Evolutionary conservation across 2,888 invertebrate species (phyloP).

Genomic region (Criorhina ranunculi): DNA sequence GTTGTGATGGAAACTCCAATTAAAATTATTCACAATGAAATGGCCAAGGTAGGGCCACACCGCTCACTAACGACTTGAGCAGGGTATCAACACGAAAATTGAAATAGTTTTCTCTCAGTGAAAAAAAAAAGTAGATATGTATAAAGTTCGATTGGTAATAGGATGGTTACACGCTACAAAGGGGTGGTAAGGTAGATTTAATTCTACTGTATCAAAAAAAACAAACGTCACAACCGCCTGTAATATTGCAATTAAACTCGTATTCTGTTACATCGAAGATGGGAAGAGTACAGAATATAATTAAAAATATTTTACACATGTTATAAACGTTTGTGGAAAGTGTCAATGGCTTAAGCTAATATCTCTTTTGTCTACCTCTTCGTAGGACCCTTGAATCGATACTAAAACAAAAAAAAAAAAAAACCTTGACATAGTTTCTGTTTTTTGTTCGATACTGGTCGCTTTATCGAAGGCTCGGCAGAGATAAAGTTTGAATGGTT

Average conservation of each 20-base stretch:
- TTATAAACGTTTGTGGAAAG: no score
- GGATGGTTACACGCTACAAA: slow-evolving; percentile 1
- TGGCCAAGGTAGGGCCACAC: slow-evolving; percentile 2
- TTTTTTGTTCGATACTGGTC: no score
- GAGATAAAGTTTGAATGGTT: no score
- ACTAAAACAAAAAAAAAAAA: no score
- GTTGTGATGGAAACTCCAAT: neutral
- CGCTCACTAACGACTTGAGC: neutral
- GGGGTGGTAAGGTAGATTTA: neutral
- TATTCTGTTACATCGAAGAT: no score
- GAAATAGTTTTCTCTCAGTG: slow-evolving; percentile 1
- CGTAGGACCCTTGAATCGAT: no score
- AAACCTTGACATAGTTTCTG: no score
- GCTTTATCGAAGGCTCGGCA: no score
- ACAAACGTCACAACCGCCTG: neutral
- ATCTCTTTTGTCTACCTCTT: no score
- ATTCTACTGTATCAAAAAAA: neutral
- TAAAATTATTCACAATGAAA: neutral
- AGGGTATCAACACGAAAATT: neutral
- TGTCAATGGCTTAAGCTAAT: no score
- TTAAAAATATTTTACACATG: no score
- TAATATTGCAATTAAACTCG: neutral
- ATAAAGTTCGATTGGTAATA: slow-evolving; percentile 8
- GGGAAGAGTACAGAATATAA: no score
- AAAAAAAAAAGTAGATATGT: neutral